A percentile compares a stretch with the other conserved stretches of the same genome.
Evolutionary conservation across 2,113 vertebrate species (phyloP).

Genomic region (Ginglymostoma cirratum): DNA sequence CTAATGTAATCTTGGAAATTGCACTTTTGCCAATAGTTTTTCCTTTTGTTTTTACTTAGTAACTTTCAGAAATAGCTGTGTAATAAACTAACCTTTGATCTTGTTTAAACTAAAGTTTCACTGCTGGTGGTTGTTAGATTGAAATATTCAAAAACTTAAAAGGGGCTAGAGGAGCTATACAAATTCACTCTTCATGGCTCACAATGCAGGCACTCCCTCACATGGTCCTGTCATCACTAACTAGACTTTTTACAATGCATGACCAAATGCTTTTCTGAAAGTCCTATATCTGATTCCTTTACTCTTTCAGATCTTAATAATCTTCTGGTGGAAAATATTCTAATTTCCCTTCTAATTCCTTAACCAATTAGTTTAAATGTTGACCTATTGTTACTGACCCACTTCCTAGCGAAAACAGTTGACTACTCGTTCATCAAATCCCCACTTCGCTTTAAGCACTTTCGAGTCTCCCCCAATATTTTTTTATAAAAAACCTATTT

Average conservation of each 20-base stretch:
- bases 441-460: neutral
- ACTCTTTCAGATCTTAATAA: neutral
- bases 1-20: no score
- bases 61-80: no score
- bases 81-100: no score
- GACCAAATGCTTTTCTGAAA: neutral
- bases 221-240: no score
- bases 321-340: neutral
- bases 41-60: no score
- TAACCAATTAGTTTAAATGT: neutral
- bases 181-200: no score
- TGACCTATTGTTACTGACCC: neutral
- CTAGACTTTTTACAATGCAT: neutral
- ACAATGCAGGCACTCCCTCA: neutral
- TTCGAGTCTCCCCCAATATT: neutral
- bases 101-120: no score
- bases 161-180: no score
- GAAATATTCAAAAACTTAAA: no score
- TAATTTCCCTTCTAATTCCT: neutral
- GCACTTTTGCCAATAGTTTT: no score
- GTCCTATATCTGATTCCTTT: neutral
- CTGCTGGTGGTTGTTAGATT: no score
- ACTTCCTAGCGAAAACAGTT: neutral
- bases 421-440: neutral
- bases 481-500: neutral